Conservation (phyloP, 2,797 vertebrate genomes). For the Spinibarbus caldwelli region DNA sequence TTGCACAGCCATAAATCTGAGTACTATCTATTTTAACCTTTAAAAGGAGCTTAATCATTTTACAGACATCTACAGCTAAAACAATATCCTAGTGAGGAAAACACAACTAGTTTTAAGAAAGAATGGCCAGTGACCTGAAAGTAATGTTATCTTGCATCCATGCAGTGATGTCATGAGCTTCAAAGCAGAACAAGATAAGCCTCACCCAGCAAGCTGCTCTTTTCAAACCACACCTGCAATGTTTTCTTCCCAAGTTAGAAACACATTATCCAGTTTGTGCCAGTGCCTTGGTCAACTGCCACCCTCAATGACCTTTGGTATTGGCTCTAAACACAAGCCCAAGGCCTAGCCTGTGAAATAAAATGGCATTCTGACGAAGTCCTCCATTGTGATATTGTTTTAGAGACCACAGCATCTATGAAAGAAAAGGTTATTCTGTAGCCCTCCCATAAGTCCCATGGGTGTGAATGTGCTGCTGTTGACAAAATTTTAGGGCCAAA, state of each 20-base stretch:
- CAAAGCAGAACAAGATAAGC: slow-evolving; percentile 46
- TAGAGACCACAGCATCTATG: slow-evolving; percentile 69
- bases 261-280: slow-evolving; percentile 42
- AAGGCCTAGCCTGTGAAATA: slow-evolving; percentile 23
- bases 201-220: slow-evolving; percentile 4
- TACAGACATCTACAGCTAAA: background rate
- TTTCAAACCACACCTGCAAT: slow-evolving; percentile 47
- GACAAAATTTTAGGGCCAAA: background rate
- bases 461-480: slow-evolving; percentile 34
- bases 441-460: slow-evolving; percentile 43
- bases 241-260: slow-evolving; percentile 39
- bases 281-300: slow-evolving; percentile 31
- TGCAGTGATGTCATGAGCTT: slow-evolving; percentile 36
- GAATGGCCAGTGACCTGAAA: slow-evolving; percentile 10
- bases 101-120: slow-evolving; percentile 11
- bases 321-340: slow-evolving; percentile 19
- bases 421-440: slow-evolving; percentile 68
- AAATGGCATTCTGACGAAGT: slow-evolving; percentile 74
- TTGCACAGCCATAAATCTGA: background rate
- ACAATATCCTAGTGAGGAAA: background rate
- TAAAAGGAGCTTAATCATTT: background rate
- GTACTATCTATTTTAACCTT: background rate
- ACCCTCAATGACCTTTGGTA: slow-evolving; percentile 54
- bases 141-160: slow-evolving; percentile 22
- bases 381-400: slow-evolving; percentile 80